phyloP scores from a whole-genome alignment of 2,113 vertebrate genomes.

The Thunnus maccoyii region DNA sequence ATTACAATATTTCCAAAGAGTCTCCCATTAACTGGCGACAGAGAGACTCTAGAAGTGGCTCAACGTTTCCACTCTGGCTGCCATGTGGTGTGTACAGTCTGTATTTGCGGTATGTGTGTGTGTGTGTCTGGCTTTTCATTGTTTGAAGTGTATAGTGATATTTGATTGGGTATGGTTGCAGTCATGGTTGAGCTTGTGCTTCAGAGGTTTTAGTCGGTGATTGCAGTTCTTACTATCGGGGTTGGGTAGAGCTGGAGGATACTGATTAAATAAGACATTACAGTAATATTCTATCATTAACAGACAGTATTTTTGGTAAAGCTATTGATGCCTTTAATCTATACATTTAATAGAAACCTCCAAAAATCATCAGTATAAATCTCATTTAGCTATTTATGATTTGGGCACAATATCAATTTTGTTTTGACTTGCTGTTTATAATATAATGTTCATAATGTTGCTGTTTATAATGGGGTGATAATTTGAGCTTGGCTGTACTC shows the following conservation, averaged over 20 bases:
- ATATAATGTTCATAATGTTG: too few species aligned
- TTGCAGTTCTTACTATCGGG: constrained; percentile 3
- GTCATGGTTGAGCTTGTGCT: constrained; percentile 67
- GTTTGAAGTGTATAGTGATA: constrained; percentile 58
- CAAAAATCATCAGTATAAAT: too few species aligned
- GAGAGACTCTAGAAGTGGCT: background rate
- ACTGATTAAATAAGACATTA: background rate
- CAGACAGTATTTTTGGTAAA: background rate
- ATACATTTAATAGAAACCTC: too few species aligned
- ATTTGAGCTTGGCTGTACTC: too few species aligned
- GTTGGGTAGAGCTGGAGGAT: constrained; percentile 34
- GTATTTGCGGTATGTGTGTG: constrained; percentile 33
- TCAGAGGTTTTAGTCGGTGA: constrained; percentile 13
- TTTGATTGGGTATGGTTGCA: constrained; percentile 32
- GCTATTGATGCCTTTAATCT: background rate
- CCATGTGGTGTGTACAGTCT: constrained; percentile 40
- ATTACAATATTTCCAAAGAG: background rate
- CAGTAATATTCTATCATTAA: background rate
- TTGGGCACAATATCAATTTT: too few species aligned
- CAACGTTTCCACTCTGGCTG: constrained; percentile 11
- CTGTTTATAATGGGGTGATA: too few species aligned
- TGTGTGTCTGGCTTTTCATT: constrained; percentile 57
- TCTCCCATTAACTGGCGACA: background rate
- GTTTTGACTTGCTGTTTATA: too few species aligned
- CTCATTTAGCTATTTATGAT: too few species aligned